These are phyloP conservation scores for Aleiodes alternator DNA, from an alignment of 2,888 invertebrate genomes.

Conservation along the genomic window DNA sequence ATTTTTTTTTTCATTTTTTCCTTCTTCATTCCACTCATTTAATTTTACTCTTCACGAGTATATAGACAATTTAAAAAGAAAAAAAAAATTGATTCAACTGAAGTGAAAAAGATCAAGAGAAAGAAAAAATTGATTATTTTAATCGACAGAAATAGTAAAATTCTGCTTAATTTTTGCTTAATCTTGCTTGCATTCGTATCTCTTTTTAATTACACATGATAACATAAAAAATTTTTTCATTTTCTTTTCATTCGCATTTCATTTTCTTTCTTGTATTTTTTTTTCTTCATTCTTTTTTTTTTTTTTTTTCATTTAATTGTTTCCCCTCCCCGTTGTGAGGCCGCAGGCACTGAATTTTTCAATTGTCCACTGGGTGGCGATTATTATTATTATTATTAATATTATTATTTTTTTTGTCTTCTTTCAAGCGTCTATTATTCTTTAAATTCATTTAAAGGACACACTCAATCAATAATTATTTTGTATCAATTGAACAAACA, in stretches of 20 bases:
- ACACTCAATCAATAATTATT: conserved; percentile 36
- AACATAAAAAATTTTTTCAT: conserved; percentile 40
- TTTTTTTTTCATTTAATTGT: conserved; percentile 43
- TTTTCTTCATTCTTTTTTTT: conserved; percentile 37
- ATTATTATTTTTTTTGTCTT: conserved; percentile 23
- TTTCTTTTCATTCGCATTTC: conserved; percentile 19
- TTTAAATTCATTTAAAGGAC: conserved; percentile 29
- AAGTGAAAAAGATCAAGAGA: conserved; percentile 14
- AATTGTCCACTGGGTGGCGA: conserved; percentile 44
- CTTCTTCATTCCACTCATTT: neutral
- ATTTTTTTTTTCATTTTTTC: conserved; percentile 10
- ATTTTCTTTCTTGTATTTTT: neutral
- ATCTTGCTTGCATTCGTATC: conserved; percentile 27
- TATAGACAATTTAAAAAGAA: conserved; percentile 18
- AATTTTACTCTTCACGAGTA: conserved; percentile 4
- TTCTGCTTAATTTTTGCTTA: conserved; percentile 4
- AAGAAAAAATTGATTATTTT: conserved; percentile 14
- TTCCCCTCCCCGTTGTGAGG: conserved; percentile 41
- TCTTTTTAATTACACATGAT: conserved; percentile 30
- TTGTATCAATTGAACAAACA: conserved; percentile 46
- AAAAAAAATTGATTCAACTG: conserved; percentile 5
- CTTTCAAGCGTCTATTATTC: conserved; percentile 27
- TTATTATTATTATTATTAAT: conserved; percentile 29
- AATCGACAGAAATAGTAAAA: neutral
- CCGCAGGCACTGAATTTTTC: conserved; percentile 49